Evolutionary conservation across 2,888 invertebrate species (phyloP), one percentile per base, ranked within the genome.

Genomic region (Noctua comes): DNA sequence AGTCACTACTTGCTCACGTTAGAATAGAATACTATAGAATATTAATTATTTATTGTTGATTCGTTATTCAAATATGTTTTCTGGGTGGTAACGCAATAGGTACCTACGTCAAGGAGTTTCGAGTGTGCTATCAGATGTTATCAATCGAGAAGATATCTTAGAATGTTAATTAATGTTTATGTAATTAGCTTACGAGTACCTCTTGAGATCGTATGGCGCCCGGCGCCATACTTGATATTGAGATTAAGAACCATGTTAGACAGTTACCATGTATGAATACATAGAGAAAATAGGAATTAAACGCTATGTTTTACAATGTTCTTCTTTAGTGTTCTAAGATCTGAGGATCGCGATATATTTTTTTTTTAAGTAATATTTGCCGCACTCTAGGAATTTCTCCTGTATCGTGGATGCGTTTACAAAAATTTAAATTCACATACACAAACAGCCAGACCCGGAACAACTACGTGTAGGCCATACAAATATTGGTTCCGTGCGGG

Each of bases 131-230:
- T 75, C 51, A 27, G 27, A 80, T 80, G 65, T 81, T 80, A 70
- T 76, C 65, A 66, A 80, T 70, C 31, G 16, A 66, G 73, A 59
- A 51, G 57, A 57, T 76, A 69, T 80, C 40, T 65, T 48, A 69
- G 64, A 64, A 68, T 68, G 43, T 82, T 72, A 82, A 81, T 81
- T 82, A 77, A 80, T 51, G 43, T 78, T 79, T 71, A 27, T 27
- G 46, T 64, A 79, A 79, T 79, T 79, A 48, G 21, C 43, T 46
- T 31, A 65, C 36, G 48, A 78, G 69, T 65, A 48, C 21, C 65
- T 51, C 69, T 70, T 73, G n/a, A 73, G 51, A 54, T 73, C 43
- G 24, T 36, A 18, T 31, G 57, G 24, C 66, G 59, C 43, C 31
- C 46, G 65, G 43, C 36, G 59, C 59, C 8, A 27, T 46, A 43